Base-by-base conservation (phyloP, 2,797 vertebrate genomes). In the Sciurus carolinensis region DNA sequence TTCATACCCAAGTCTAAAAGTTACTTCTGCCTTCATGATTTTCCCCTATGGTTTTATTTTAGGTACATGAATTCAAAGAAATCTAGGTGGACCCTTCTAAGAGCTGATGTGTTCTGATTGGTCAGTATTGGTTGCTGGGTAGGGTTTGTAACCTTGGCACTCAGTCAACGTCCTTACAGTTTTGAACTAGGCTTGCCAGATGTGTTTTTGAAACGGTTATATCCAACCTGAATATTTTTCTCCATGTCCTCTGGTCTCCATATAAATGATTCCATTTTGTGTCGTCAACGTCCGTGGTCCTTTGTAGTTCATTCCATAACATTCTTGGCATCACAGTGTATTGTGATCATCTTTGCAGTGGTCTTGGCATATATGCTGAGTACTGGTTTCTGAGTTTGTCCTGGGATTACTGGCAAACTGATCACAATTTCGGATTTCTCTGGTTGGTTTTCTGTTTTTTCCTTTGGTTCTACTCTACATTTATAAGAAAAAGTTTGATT, bases 271-370 rank as follows among this genome's bases (percentile, higher is more conserved):
- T 22, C 15, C 24, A 17, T 54, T 62, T n/a, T 75, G 39, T 75
- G 18, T 42, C 52, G n/a, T 18, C 30, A 5, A 14, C 3, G 22
- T 85, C 44, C 28, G 39, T 39, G 99, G 98, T 99, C 99, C 98
- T 99, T 99, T 96, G 99, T 99, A 90, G 99, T 99, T 99, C 99
- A 99, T 98, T 99, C 99, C 98, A 99, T 99, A 36, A 99, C 97
- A 92, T 99, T 99, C 96, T 99, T 98, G 0, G 99, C 99, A 99
- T 99, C 99, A n/a, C 98, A 99, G 97, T 98, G 99, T 77, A 99
- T 79, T 96, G 99, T 99, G 20, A 99, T 98, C 99, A 99, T 99
- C 95, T 98, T 99, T 94, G 64, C 97, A 94, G 72, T 24, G 73
- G 42, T 36, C 71, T 87, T 93, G 89, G 69, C 79, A 64, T 36